Base-by-base conservation (phyloP, 2,888 invertebrate genomes). In the Ormyrus rosae region DNA sequence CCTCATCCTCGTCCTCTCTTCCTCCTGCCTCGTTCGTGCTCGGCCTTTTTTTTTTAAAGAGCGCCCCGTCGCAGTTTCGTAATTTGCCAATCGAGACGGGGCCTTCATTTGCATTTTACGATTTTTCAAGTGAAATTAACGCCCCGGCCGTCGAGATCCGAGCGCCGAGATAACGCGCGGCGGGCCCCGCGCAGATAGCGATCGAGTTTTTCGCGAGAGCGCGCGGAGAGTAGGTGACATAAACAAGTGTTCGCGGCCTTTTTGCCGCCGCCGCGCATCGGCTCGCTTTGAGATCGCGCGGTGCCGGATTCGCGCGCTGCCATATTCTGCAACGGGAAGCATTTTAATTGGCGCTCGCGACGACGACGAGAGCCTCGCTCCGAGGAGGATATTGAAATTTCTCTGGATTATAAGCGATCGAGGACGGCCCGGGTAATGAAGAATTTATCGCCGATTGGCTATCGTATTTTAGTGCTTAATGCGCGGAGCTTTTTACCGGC, bases 61-160 rank as follows among this genome's bases (percentile, higher is more conserved):
- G 64, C 34, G 34, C 53, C 70, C 69, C 69, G 51, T 75, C 73
- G 79, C 78, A 61, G 68, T 88, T 88, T 90, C 88, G 87, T 88
- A 90, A 90, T 90, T 90, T 89, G 89, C 90, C 89, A 90, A 88
- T 86, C 87, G 86, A 83, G 79, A 58, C 60, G 64, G 67, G 82
- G 19, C 85, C 83, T 87, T 88, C 88, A 89, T 90, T 90, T 89
- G 88, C 89, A 89, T 90, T 90, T 90, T 89, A 90, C 88, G 88
- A 90, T 90, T 78, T 81, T 78, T 78, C 81, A 71, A 81, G 71
- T 78, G 78, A 81, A 78, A 78, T 81, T 78, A 69, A 78, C 77
- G 77, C 81, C 72, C 71, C 61, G 61, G 56, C 71, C 71, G 19
- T 19, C 69, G 60, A 34, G 72, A 78, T 78, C 55, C 48, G 61